A percentile compares a stretch with the other conserved stretches of the same genome.
phyloP scores from a whole-genome alignment of 2,113 vertebrate genomes.

The Thomomys bottae region DNA sequence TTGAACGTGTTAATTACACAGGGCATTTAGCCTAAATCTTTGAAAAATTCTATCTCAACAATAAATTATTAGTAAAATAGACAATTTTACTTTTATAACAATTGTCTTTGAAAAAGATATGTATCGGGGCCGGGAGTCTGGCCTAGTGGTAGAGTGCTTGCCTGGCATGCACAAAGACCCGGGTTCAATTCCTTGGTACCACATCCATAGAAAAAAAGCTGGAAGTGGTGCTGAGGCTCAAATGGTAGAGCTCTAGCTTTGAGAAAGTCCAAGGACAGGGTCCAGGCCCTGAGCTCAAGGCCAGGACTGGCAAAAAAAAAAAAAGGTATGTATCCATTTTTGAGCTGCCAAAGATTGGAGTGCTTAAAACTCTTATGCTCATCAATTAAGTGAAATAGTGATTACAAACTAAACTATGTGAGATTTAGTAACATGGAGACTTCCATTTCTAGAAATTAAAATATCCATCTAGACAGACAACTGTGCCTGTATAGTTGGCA shows the following conservation, averaged over 20 bases:
- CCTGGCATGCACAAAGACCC: no score
- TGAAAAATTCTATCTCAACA: background rate
- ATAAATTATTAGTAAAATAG: constrained; percentile 11
- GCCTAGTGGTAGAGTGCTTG: no score
- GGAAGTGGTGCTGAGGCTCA: no score
- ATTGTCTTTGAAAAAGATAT: constrained; percentile 36
- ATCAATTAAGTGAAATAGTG: background rate
- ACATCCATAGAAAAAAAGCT: no score
- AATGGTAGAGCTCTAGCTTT: no score
- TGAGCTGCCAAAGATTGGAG: background rate
- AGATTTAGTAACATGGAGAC: background rate
- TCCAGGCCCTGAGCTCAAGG: no score
- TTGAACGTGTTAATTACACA: background rate
- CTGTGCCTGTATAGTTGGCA: background rate
- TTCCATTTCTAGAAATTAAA: constrained; percentile 16
- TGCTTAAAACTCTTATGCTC: constrained; percentile 19
- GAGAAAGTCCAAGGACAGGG: no score
- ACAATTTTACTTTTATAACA: background rate
- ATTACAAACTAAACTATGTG: constrained; percentile 20
- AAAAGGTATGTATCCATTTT: background rate
- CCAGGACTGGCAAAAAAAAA: no score
- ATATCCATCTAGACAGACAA: background rate
- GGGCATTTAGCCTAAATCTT: background rate
- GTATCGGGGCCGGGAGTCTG: no score
- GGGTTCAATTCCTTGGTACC: no score